Conservation (phyloP, 2,113 vertebrate genomes). For the Malaclemys terrapin region DNA sequence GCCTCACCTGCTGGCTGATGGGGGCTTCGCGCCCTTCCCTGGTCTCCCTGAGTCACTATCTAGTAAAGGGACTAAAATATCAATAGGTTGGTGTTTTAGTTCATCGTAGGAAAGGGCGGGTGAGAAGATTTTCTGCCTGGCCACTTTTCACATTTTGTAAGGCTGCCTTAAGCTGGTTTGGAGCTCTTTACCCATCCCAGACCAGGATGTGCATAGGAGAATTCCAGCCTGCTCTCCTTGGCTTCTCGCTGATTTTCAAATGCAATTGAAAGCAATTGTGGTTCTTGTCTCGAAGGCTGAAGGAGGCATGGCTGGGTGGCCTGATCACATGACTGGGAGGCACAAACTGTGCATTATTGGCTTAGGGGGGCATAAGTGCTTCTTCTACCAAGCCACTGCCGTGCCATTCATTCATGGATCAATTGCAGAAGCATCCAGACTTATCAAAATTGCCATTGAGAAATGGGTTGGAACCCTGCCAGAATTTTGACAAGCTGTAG, state of each 20-base stretch:
- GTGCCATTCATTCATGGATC: too few species aligned
- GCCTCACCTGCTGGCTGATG: accelerated
- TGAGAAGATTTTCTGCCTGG: neutral
- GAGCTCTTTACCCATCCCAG: neutral
- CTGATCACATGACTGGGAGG: neutral
- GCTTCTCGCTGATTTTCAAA: neutral
- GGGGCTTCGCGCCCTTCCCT: neutral
- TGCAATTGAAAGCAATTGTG: neutral
- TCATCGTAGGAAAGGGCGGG: neutral
- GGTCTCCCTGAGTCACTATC: neutral
- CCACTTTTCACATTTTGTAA: neutral
- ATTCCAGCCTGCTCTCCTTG: too few species aligned
- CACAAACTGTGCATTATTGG: too few species aligned
- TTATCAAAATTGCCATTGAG: too few species aligned
- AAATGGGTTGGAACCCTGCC: too few species aligned
- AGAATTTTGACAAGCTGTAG: too few species aligned
- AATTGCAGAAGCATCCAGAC: too few species aligned
- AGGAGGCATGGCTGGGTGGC: neutral
- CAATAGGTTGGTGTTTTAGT: neutral
- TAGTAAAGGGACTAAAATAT: neutral
- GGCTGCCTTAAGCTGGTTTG: neutral
- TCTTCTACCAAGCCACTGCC: too few species aligned
- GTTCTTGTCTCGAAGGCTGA: neutral
- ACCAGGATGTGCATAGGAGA: too few species aligned
- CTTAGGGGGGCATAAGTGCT: too few species aligned